Base-by-base conservation (phyloP, 2,113 vertebrate genomes). In the Naja naja region DNA sequence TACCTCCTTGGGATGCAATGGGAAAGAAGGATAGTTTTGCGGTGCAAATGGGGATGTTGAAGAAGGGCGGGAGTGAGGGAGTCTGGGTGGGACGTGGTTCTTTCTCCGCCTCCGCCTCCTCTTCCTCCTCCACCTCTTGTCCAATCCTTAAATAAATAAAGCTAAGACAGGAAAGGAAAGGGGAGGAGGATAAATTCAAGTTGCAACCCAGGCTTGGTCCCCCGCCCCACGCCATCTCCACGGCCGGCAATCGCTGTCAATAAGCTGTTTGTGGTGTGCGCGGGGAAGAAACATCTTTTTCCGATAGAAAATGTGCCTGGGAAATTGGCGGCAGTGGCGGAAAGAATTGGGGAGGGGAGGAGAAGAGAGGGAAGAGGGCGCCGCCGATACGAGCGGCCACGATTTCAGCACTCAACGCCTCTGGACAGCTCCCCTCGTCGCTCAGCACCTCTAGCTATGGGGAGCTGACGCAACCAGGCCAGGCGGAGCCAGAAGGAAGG, bases 341-440 rank as follows among this genome's bases (percentile, higher is more conserved):
- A 55, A 34, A n/a, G 20, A 34, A 22, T n/a, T 9, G 25, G 52
- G 4, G 16, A 18, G 3, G 9, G 5, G n/a, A n/a, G 1, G 9
- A 20, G 30, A 25, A 27, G 58, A 2, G 39, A 14, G 58, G 8
- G 6, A 22, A 4, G n/a, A 58, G 20, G 49, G 23, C 25, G 88
- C 18, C 20, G 34, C 54, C 30, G 92, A 89, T 20, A 34, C 5
- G 23, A 18, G 25, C 11, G 92, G 96, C 98, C 96, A 97, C 98
- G 96, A 97, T 95, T 98, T 98, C 97, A 98, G 98, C 97, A 98
- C 98, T 97, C 96, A 92, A 94, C 94, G 96, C 96, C 96, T 96
- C 97, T 97, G 98, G 98, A 98, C 98, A 96, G 97, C 97, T 98
- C 97, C 97, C 94, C 86, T 3, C 54, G 97, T 94, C 3, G 96